phyloP scores from a whole-genome alignment of 2,797 vertebrate species.

The Gastrophryne carolinensis region DNA sequence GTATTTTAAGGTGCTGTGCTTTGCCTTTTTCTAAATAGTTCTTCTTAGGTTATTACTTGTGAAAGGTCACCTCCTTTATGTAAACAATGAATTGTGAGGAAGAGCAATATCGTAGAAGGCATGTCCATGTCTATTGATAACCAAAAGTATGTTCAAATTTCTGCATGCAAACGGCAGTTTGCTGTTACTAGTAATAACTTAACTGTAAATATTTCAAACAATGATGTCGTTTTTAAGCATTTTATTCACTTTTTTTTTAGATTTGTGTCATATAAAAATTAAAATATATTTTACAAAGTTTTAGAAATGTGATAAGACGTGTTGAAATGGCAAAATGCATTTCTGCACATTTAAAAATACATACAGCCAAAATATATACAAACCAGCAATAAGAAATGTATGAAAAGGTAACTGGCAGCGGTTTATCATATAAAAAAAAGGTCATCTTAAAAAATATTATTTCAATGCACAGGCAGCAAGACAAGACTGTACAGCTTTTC shows the following conservation, averaged over 20 bases:
- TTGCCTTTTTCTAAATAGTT: too few species aligned
- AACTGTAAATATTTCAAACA: too few species aligned
- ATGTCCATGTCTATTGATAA: too few species aligned
- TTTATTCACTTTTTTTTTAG: conserved; percentile 65
- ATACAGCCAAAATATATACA: conserved; percentile 57
- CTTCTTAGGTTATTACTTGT: too few species aligned
- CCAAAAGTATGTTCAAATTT: too few species aligned
- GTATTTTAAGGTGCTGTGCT: too few species aligned
- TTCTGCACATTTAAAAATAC: conserved; percentile 58
- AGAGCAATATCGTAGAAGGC: too few species aligned
- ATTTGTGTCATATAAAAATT: conserved; percentile 54
- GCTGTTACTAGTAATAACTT: too few species aligned
- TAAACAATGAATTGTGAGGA: too few species aligned
- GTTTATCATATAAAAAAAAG: neutral
- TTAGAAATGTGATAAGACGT: conserved; percentile 71
- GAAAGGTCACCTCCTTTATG: too few species aligned
- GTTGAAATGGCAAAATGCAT: conserved; percentile 77
- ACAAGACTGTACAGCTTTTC: neutral
- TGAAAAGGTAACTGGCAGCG: conserved; percentile 57
- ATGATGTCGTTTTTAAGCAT: conserved; percentile 20
- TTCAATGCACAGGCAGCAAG: neutral
- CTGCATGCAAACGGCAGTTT: too few species aligned
- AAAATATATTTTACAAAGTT: conserved; percentile 68
- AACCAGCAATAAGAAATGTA: conserved; percentile 69
- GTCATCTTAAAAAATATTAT: neutral